Evolutionary conservation across 2,888 invertebrate species (phyloP).

Genomic region (Meganola albula): DNA sequence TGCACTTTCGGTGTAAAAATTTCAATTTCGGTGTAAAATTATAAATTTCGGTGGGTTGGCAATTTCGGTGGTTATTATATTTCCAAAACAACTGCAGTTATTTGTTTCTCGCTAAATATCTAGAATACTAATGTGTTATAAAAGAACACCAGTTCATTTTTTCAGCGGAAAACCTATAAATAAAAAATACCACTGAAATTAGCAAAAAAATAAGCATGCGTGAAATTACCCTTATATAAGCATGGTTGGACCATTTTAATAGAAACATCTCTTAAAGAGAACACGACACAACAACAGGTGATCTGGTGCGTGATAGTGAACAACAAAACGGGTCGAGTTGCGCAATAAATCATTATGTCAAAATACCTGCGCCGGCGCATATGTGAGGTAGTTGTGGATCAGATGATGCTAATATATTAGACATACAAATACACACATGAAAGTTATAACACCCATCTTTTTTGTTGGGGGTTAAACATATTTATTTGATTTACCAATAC

Average conservation of each 20-base stretch:
- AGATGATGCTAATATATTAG: no score
- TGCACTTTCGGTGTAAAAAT: no score
- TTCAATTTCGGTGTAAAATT: no score
- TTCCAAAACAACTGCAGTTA: no score
- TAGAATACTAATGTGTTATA: no score
- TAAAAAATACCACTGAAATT: no score
- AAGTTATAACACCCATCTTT: background rate
- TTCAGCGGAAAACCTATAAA: background rate
- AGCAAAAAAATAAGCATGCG: no score
- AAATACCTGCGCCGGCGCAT: conserved; percentile 20
- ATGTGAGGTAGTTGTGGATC: conserved; percentile 10
- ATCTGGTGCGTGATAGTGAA: conserved; percentile 9
- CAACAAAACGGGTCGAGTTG: conserved; percentile 13
- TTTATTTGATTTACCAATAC: background rate
- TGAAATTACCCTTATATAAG: no score
- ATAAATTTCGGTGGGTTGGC: no score
- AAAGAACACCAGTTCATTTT: background rate
- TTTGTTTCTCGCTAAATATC: no score
- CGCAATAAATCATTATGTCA: conserved; percentile 21
- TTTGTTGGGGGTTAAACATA: background rate
- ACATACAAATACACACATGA: no score
- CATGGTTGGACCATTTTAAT: background rate
- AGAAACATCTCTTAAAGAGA: background rate
- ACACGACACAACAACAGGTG: conserved; percentile 19
- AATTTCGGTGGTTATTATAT: no score